Conservation (phyloP, 2,888 invertebrate species). For the Gastracanthus pulcherrimus region DNA sequence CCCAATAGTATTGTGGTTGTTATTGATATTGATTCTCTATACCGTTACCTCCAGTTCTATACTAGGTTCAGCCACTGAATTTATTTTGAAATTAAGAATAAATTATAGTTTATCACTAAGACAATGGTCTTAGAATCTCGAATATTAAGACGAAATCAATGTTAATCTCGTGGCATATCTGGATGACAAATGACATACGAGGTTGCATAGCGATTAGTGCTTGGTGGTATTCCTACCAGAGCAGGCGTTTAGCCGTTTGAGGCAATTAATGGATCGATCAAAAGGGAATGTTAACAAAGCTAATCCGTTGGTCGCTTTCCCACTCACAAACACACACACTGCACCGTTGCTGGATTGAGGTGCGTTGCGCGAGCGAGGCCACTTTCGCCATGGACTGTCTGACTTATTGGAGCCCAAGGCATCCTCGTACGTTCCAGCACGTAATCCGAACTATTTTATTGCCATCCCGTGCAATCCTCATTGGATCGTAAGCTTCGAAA, state of each 20-base stretch:
- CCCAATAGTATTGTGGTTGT: too few species aligned
- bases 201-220: slow-evolving; percentile 2
- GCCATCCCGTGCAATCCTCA: slow-evolving; percentile 16
- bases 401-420: slow-evolving; percentile 17
- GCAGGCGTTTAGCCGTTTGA: slow-evolving; percentile 32
- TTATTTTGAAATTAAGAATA: too few species aligned
- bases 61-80: too few species aligned
- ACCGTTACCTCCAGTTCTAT: too few species aligned
- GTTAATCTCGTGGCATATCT: background rate
- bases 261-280: slow-evolving; percentile 53
- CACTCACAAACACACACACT: background rate
- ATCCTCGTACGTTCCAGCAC: slow-evolving; percentile 20
- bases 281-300: slow-evolving; percentile 50
- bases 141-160: background rate
- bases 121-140: background rate
- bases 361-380: background rate
- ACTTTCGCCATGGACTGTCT: slow-evolving; percentile 8
- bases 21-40: too few species aligned
- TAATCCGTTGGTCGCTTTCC: slow-evolving; percentile 19
- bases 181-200: slow-evolving; percentile 16
- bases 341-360: background rate
- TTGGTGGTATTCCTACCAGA: background rate
- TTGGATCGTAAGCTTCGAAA: slow-evolving; percentile 32
- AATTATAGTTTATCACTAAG: too few species aligned
- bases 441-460: slow-evolving; percentile 34